Evolutionary conservation across 2,797 vertebrate genomes (phyloP), one percentile per base, ranked within the genome.

Genomic region (Siniperca obscura): DNA sequence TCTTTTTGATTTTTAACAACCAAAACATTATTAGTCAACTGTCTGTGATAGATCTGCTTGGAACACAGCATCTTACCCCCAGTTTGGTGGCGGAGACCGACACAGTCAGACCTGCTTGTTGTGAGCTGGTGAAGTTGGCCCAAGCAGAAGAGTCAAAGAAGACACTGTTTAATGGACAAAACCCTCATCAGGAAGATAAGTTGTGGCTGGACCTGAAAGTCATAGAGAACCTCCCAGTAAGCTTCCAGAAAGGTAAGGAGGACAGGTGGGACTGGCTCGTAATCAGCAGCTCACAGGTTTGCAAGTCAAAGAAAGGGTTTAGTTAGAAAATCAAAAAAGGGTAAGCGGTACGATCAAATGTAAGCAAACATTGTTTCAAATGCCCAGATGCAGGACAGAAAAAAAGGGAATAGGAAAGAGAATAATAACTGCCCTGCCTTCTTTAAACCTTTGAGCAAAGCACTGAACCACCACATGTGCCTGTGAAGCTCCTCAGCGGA

Each of bases 201-300:
- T 2, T 9, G 25, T 72, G 87, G 88, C 74, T 89, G 61, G 76
- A 90, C 50, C 82, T 19, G 8, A 65, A 19, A 17, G 38, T 74
- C 27, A 60, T 75, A 25, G 60, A 87, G 53, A 85, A 84, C 38
- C 85, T 93, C 34, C 91, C 91, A 8, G 40, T 57, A 1, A 52
- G 64, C 55, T 52, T 93, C 19, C 83, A 73, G 72, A 91, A 44
- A 88, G 78, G 92, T 94, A 59, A 85, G 73, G 16, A 50, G 14
- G 38, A 67, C 27, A 34, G 3, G 17, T 13, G 4, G 27, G 27
- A 27, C 11, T 3, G 22, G 53, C n/a, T 25, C 13, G 17, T 59
- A 52, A n/a, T 44, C 57, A 50, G 16, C 16, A 11, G 11, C 22
- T 46, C 17, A 52, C 3, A 38, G 3, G 48, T 53, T 56, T 53